Evolutionary conservation across 2,113 vertebrate species (phyloP).

Genomic region (Hippocampus barbouri): DNA sequence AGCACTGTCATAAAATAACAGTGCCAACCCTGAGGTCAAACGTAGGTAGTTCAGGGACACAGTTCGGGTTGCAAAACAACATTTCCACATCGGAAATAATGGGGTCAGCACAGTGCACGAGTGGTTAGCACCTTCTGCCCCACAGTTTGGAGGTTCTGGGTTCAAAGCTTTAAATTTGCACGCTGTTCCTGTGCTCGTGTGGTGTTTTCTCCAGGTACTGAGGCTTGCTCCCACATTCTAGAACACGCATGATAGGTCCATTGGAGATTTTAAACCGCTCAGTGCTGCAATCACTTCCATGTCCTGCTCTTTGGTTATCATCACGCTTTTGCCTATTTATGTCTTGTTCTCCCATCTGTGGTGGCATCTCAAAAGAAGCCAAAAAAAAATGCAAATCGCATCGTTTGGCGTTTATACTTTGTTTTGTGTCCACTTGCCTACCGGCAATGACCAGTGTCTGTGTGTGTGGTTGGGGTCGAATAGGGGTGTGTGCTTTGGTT

Average conservation of each 20-base stretch:
- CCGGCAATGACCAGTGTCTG: conserved; percentile 9
- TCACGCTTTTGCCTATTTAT: background rate
- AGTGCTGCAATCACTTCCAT: background rate
- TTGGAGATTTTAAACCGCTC: no score
- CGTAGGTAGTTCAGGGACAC: background rate
- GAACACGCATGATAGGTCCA: no score
- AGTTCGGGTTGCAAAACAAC: background rate
- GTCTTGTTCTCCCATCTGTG: background rate
- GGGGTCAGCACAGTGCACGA: background rate
- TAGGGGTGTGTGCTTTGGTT: conserved; percentile 25
- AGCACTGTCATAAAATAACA: background rate
- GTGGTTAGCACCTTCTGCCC: background rate
- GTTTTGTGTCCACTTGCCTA: background rate
- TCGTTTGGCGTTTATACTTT: background rate
- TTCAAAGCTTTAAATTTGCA: background rate
- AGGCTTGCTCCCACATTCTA: background rate
- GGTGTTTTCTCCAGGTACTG: no score
- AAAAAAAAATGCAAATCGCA: background rate
- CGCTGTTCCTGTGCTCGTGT: no score
- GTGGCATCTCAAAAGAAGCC: background rate
- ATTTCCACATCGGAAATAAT: background rate
- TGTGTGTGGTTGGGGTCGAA: background rate
- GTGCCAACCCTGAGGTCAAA: background rate
- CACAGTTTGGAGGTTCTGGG: background rate
- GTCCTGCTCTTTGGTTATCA: background rate